phyloP scores from a whole-genome alignment of 1,140 invertebrate genomes.

The Drosophila funebris region DNA sequence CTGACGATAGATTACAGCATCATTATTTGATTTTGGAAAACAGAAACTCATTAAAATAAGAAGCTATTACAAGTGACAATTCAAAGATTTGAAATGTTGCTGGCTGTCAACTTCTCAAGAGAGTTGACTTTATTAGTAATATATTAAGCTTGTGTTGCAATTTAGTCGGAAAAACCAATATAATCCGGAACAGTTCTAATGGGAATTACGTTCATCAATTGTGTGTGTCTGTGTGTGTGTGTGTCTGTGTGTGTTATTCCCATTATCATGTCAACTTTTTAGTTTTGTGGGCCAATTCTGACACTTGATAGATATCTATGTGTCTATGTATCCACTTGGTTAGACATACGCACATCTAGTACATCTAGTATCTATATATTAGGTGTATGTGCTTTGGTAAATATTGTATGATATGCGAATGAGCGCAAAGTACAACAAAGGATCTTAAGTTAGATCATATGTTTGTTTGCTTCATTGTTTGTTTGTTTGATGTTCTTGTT shows the following conservation, averaged over 20 bases:
- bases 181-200: background rate
- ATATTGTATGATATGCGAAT: constrained; percentile 6
- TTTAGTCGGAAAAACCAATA: background rate
- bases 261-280: constrained; percentile 33
- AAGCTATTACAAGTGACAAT: no score
- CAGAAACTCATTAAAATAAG: no score
- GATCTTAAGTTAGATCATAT: constrained; percentile 26
- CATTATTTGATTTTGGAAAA: no score
- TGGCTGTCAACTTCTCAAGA: no score
- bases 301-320: constrained; percentile 25
- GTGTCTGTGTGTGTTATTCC: background rate
- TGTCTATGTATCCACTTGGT: background rate
- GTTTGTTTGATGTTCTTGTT: background rate
- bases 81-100: no score
- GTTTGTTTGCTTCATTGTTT: constrained; percentile 20
- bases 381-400: background rate
- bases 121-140: no score
- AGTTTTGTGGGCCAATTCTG: constrained; percentile 40
- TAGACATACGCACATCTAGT: constrained; percentile 1
- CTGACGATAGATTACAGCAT: no score
- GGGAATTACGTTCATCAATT: background rate
- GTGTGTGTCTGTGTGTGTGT: background rate
- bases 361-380: background rate
- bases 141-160: background rate
- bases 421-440: constrained; percentile 35